These are phyloP conservation scores for Artibeus jamaicensis DNA, from an alignment of 2,797 vertebrate genomes.

Conservation along the genomic window DNA sequence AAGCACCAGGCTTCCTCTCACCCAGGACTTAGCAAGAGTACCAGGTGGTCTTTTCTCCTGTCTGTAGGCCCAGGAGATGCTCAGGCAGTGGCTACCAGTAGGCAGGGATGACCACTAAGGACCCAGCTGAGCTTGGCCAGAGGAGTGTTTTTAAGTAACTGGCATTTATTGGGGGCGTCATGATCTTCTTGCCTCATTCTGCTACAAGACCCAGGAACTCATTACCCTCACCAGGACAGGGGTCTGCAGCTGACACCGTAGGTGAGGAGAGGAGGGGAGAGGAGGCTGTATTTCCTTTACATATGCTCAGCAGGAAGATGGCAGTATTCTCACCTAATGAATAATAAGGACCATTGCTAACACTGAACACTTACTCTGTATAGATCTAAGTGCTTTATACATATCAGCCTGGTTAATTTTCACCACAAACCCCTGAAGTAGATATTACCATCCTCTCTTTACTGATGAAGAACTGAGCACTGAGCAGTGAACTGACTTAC, in stretches of 20 bases:
- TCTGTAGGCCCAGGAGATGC: not conserved
- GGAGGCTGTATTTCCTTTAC: not conserved
- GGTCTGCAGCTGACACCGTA: not conserved
- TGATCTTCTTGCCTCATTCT: not conserved
- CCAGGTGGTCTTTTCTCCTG: not conserved
- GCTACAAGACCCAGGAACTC: not conserved
- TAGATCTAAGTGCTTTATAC: not conserved
- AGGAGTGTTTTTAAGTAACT: constrained; percentile 2
- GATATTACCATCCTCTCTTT: not conserved
- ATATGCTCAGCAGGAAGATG: not conserved
- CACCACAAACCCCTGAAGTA: not conserved
- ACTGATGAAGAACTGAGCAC: not conserved
- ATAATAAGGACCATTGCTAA: not conserved
- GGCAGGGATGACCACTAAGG: not conserved
- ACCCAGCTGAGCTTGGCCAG: not conserved
- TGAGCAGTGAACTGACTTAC: not conserved
- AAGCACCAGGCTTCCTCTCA: constrained; percentile 1
- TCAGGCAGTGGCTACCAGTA: not conserved
- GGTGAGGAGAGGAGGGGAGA: not conserved
- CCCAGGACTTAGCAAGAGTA: not conserved
- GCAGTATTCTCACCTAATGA: not conserved
- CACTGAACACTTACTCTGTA: not conserved
- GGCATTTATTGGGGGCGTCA: not conserved
- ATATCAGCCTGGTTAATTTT: not conserved
- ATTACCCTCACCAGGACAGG: not conserved